Evolutionary conservation across 2,113 vertebrate species (phyloP).

Genomic region (Sinocyclocheilus rhinocerous): DNA sequence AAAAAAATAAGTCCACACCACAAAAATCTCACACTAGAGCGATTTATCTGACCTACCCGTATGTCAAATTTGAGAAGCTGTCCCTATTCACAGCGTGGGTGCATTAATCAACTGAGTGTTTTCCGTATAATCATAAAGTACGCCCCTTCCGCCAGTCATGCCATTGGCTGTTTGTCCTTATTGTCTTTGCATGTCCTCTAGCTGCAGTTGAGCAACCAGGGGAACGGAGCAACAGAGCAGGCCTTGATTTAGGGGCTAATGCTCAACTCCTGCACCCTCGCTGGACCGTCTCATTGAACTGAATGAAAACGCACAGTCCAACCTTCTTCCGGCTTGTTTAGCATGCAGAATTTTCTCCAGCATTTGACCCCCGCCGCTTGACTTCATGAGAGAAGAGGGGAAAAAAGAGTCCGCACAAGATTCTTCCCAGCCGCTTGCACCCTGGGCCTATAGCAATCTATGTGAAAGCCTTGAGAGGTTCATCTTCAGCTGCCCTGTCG

Average conservation of each 20-base stretch:
- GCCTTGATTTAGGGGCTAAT: constrained; percentile 56
- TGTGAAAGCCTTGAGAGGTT: constrained; percentile 61
- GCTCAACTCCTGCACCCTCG: constrained; percentile 33
- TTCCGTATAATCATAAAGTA: constrained; percentile 61
- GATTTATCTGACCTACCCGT: constrained; percentile 42
- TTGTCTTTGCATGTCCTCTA: constrained; percentile 52
- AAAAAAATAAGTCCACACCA: constrained; percentile 14
- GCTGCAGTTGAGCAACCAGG: constrained; percentile 35
- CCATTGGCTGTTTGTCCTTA: constrained; percentile 55
- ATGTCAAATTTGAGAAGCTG: constrained; percentile 51
- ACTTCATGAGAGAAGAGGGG: constrained; percentile 46
- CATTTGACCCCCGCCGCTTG: constrained; percentile 64
- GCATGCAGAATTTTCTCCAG: constrained; percentile 66
- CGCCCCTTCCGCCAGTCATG: constrained; percentile 53
- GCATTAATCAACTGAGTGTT: constrained; percentile 63
- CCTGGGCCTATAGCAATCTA: constrained; percentile 58
- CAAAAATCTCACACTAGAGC: constrained; percentile 33
- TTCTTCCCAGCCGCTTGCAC: constrained; percentile 23
- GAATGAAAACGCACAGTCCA: constrained; percentile 51
- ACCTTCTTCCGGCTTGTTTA: constrained; percentile 72
- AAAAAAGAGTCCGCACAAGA: constrained; percentile 7
- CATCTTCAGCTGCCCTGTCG: constrained; percentile 42
- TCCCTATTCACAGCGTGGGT: constrained; percentile 20
- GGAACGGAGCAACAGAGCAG: constrained; percentile 35
- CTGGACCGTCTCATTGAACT: constrained; percentile 52